Base-by-base conservation (phyloP, 2,888 invertebrate genomes). In the Sericinus montela region DNA sequence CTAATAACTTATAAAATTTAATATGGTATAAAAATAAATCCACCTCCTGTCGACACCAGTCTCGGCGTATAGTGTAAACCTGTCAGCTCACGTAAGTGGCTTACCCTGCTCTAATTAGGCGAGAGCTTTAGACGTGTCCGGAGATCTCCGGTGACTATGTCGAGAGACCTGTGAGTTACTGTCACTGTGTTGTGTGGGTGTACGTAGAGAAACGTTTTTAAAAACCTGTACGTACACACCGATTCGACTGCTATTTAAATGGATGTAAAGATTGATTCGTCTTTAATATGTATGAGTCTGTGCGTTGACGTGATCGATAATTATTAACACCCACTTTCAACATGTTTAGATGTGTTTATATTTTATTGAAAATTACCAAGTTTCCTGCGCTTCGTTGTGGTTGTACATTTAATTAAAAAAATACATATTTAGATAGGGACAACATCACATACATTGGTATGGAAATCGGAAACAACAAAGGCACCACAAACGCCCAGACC, bases 51-150 rank as follows among this genome's bases (percentile, higher is more conserved):
- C 23, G 10, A 10, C 40, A 37, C 25, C 32, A 32, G 45, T 29
- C 19, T 19, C 19, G 5, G 19, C 19, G 11, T 11, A 13, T 15
- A 34, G 34, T 47, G 53, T 54, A 55, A 55, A 60, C 56, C 53
- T 53, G 53, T 58, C 59, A 55, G 51, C 53, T 52, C 51, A 39
- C 42, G 47, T 55, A 58, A 59, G 58, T 57, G 59, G 53, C 49
- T 49, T 49, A 46, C 52, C 51, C 53, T 53, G 49, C 54, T 58
- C 55, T 55, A 59, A 60, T 59, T 59, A 60, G 55, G 48, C 51
- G 40, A 48, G 55, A 25, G 49, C 53, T 57, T 48, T 49, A 48
- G 45, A 45, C 50, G 36, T 45, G 52, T 54, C 54, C 54, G 43
- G 51, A 34, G 48, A 53, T 41, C 19, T 52, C 49, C 19, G 23